Percentiles rank a stretch among this genome's conserved stretches.
phyloP scores from a whole-genome alignment of 2,888 invertebrate genomes.

The Chloroclystis v-ata region DNA sequence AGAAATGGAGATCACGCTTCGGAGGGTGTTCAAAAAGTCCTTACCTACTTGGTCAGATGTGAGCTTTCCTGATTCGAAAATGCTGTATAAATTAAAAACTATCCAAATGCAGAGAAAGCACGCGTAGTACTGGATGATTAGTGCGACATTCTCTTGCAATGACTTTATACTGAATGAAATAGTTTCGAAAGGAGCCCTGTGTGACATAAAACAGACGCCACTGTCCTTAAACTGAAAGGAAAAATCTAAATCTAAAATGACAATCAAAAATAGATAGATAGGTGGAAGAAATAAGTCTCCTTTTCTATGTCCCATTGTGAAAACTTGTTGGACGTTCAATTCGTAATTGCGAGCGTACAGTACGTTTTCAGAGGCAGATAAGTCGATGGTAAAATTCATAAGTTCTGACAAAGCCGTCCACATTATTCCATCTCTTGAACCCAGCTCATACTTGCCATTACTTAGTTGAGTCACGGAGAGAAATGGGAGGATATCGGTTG shows the following conservation, averaged over 20 bases:
- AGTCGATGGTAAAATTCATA: conserved; percentile 60
- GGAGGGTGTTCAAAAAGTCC: conserved; percentile 57
- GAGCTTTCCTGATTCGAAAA: conserved; percentile 37
- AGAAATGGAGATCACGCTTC: conserved; percentile 50
- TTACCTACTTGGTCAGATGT: conserved; percentile 58
- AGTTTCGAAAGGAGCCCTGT: conserved; percentile 58
- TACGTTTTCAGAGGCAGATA: conserved; percentile 37
- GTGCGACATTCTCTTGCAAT: conserved; percentile 35
- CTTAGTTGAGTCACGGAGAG: conserved; percentile 35
- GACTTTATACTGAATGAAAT: conserved; percentile 50
- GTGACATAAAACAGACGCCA: conserved; percentile 60
- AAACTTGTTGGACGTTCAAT: conserved; percentile 47
- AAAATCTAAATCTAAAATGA: conserved; percentile 54
- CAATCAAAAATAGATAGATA: conserved; percentile 58
- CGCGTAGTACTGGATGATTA: conserved; percentile 37
- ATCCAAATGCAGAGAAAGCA: conserved; percentile 59
- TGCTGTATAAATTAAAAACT: conserved; percentile 49
- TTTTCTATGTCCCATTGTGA: conserved; percentile 50
- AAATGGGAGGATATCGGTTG: conserved; percentile 50
- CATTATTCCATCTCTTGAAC: conserved; percentile 54
- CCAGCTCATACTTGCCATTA: conserved; percentile 44
- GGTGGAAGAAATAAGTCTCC: conserved; percentile 57
- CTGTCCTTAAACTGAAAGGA: conserved; percentile 56
- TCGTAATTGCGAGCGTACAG: conserved; percentile 54
- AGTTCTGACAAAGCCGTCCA: conserved; percentile 54